phyloP scores from a whole-genome alignment of 2,888 invertebrate genomes.

The Meteorus cinctellus region DNA sequence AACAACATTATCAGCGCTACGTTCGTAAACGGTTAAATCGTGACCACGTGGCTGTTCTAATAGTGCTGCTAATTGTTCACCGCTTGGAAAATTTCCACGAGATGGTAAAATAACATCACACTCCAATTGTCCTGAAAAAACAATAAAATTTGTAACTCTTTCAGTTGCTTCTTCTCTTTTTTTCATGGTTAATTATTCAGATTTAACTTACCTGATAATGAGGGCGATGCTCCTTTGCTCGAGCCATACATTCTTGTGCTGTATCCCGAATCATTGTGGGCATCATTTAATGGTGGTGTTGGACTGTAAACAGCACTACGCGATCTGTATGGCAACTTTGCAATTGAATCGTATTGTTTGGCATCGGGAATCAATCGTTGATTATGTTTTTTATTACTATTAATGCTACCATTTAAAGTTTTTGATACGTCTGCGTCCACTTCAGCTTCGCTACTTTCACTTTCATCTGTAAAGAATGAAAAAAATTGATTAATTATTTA shows the following conservation, averaged over 20 bases:
- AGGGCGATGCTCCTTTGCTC: slow-evolving; percentile 85
- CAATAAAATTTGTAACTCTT: not conserved
- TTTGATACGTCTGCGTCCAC: slow-evolving; percentile 59
- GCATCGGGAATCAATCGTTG: slow-evolving; percentile 54
- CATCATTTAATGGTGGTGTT: slow-evolving; percentile 74
- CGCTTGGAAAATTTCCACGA: slow-evolving; percentile 59
- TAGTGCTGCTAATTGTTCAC: slow-evolving; percentile 63
- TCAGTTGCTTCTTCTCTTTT: slow-evolving; percentile 1
- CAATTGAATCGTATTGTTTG: slow-evolving; percentile 64
- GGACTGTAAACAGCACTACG: slow-evolving; percentile 76
- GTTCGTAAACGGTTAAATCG: slow-evolving; percentile 65
- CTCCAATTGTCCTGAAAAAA: slow-evolving; percentile 64
- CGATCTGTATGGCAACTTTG: slow-evolving; percentile 70
- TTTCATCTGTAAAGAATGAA: slow-evolving; percentile 55
- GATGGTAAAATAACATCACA: slow-evolving; percentile 65
- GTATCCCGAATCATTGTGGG: slow-evolving; percentile 90
- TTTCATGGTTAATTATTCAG: not conserved
- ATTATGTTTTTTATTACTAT: slow-evolving; percentile 21
- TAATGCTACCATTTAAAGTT: slow-evolving; percentile 54
- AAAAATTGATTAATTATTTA: not conserved
- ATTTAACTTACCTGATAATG: slow-evolving; percentile 75
- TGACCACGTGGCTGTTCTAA: slow-evolving; percentile 65
- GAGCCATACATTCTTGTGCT: slow-evolving; percentile 88
- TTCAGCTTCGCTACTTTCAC: slow-evolving; percentile 66
- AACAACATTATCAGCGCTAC: slow-evolving; percentile 64